Base-by-base conservation (phyloP, 2,888 invertebrate species). In the Rhamnusium bicolor region DNA sequence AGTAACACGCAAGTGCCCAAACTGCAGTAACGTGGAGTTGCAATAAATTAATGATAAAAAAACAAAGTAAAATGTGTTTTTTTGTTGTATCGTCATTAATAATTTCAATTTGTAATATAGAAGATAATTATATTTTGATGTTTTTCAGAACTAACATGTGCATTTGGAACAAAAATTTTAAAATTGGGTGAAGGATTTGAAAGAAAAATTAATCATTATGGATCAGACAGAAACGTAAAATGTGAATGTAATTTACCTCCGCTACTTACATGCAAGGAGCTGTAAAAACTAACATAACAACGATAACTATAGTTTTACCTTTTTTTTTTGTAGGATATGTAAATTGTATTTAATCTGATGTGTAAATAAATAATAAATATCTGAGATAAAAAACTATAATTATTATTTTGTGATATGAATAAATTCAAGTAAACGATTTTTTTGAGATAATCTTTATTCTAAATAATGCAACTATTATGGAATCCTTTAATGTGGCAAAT, bases 201-300 rank as follows among this genome's bases (percentile, higher is more conserved):
- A 51, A 60, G 58, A 14, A 56, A 72, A 40, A 46, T 72, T 8
- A 49, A 58, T 8, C 24, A 32, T 21, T 70, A 69, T 46, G 77
- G 70, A 21, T 14, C 63, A 8, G 21, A 40, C 2, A 71, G 18
- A 58, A 56, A 61, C 5, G 63, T 69, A 1, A 53, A 60, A 61
- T 78, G 78, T 61, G 76, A 78, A 67, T 78, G 78, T 61, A 69
- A 69, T 24, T 8, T 78, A 29, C 78, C 78, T 10, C 78, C 78
- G 2, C 40, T 74, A 10, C 70, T 78, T 1, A 76, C 76, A 16
- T 78, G 78, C 53, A 77, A 69, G 47, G 54, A 53, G 65, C 21
- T 65, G 1, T 63, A 51, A 16, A n/a, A 58, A 5, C 21, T 16
- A 24, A 12, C 21, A n/a, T 46, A n/a, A 40, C n/a, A 14, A 40